Evolutionary conservation across 1,140 invertebrate species (phyloP).

Genomic region (Solenopsis fugax): DNA sequence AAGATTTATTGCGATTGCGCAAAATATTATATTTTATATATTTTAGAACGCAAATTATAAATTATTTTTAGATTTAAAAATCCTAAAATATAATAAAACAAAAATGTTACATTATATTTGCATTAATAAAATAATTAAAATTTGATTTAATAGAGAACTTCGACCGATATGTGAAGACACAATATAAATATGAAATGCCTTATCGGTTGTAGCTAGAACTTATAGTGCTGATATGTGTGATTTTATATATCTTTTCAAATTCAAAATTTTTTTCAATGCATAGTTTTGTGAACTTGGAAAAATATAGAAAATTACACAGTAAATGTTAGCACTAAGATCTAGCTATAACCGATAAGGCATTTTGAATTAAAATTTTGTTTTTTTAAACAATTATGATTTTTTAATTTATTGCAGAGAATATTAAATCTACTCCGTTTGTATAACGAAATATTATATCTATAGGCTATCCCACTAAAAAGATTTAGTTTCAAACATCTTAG

Average conservation of each 20-base stretch:
- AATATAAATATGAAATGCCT: no score
- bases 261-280: no score
- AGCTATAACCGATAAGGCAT: no score
- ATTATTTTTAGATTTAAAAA: background rate
- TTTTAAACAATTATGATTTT: background rate
- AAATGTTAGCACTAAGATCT: no score
- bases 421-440: background rate
- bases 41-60: background rate
- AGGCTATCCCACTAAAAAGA: background rate
- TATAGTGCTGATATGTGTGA: no score
- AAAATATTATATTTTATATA: background rate
- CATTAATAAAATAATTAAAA: conserved; percentile 3
- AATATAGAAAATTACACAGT: no score
- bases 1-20: background rate
- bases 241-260: no score
- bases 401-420: background rate
- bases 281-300: no score
- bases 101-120: background rate
- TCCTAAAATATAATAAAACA: no score
- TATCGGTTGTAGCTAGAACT: no score
- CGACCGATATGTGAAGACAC: no score
- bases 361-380: background rate
- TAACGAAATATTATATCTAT: background rate
- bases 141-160: no score
- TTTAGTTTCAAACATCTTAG: background rate